These are phyloP conservation scores for Leptinotarsa peninsularis DNA, from an alignment of 2,888 invertebrate species.

Conservation along the genomic window DNA sequence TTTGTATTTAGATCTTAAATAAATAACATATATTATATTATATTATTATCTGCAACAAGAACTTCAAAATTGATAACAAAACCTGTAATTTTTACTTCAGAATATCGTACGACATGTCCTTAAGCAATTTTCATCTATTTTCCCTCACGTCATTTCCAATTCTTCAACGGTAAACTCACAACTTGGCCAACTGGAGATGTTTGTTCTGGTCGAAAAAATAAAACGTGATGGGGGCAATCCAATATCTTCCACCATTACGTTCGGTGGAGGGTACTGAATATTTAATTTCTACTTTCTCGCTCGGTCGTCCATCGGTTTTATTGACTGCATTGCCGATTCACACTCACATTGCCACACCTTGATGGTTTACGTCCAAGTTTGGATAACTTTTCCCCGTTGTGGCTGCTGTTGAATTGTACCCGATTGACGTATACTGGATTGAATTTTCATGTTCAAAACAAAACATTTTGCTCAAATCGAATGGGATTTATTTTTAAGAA, in stretches of 20 bases:
- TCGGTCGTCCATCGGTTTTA: conserved; percentile 56
- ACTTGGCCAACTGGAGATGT: conserved; percentile 15
- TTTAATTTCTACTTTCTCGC: conserved; percentile 56
- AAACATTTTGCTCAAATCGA: too few relatives aligned
- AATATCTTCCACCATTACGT: conserved; percentile 11
- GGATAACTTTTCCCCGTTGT: background rate
- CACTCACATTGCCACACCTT: conserved; percentile 49
- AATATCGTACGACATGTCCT: background rate
- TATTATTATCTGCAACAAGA: too few relatives aligned
- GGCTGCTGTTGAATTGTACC: background rate
- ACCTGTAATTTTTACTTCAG: background rate
- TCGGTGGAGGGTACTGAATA: conserved; percentile 46
- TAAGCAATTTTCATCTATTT: background rate
- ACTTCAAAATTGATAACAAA: too few relatives aligned
- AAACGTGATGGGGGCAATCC: conserved; percentile 25
- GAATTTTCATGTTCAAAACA: background rate
- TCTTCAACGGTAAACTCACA: background rate
- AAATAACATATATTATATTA: too few relatives aligned
- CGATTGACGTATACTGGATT: background rate
- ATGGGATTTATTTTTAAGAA: too few relatives aligned
- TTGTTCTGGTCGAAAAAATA: conserved; percentile 18
- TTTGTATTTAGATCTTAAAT: too few relatives aligned
- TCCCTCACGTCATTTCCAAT: background rate
- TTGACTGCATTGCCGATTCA: conserved; percentile 54
- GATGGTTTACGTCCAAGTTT: conserved; percentile 34